These are phyloP conservation scores for Microplitis mediator DNA, from an alignment of 1,140 invertebrate genomes.

Conservation along the genomic window DNA sequence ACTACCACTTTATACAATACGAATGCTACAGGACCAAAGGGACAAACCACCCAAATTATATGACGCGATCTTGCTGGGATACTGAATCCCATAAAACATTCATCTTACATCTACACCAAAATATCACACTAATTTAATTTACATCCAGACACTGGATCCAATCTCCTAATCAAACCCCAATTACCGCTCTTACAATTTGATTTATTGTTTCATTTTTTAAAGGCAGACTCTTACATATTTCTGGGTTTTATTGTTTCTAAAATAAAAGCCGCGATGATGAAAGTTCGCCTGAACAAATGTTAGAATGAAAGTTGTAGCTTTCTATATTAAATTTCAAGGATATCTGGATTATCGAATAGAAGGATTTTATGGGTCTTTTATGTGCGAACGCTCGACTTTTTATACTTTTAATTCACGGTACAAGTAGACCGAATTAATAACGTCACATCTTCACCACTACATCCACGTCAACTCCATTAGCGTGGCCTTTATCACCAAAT, in stretches of 20 bases:
- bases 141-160: background rate
- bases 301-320: background rate
- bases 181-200: no score
- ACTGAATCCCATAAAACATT: background rate
- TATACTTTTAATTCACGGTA: background rate
- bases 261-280: background rate
- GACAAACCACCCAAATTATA: background rate
- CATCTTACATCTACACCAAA: background rate
- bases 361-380: background rate
- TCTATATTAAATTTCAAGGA: slow-evolving; percentile 9
- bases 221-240: no score
- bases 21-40: no score
- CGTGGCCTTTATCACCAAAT: background rate
- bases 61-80: background rate
- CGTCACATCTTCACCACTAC: background rate
- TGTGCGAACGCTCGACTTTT: background rate
- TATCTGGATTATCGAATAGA: background rate
- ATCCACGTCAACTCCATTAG: background rate
- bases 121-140: background rate
- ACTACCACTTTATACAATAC: no score
- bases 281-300: background rate
- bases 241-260: no score
- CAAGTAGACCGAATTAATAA: background rate
- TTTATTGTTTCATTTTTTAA: no score
- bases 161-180: background rate